Percentiles rank a stretch among this genome's conserved stretches.
phyloP scores from a whole-genome alignment of 2,888 invertebrate genomes.

The Himalopsyche kuldschensis region DNA sequence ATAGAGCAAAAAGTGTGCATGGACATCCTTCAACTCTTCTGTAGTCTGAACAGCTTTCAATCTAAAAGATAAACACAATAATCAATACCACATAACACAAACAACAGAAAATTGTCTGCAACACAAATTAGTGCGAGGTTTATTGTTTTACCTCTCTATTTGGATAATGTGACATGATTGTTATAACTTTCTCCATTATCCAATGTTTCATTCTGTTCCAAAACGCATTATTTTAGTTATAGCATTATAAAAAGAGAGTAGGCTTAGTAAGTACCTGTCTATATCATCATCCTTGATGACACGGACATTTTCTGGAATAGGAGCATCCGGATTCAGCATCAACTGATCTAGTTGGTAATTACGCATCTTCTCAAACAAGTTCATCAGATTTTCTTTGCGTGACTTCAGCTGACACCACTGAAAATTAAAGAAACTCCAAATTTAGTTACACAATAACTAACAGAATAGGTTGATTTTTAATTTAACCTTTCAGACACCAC shows the following conservation, averaged over 20 bases:
- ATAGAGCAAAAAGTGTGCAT: conserved; percentile 90
- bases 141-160: too few relatives aligned
- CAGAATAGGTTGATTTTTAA: too few relatives aligned
- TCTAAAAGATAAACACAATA: conserved; percentile 45
- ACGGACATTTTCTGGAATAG: conserved; percentile 79
- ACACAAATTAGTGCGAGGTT: too few relatives aligned
- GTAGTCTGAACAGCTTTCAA: conserved; percentile 76
- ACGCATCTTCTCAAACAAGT: conserved; percentile 89
- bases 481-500: too few relatives aligned
- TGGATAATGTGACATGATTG: too few relatives aligned
- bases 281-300: conserved; percentile 85
- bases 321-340: conserved; percentile 80
- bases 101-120: too few relatives aligned
- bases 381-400: conserved; percentile 79
- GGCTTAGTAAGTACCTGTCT: conserved; percentile 60
- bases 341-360: conserved; percentile 83
- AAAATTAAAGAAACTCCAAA: conserved; percentile 26
- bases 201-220: not conserved
- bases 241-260: not conserved
- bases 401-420: conserved; percentile 87
- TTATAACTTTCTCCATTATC: not conserved
- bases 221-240: not conserved
- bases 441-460: not conserved
- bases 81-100: too few relatives aligned
- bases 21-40: conserved; percentile 92